These are phyloP conservation scores for Leptobrachium ailaonicum DNA, from an alignment of 2,113 vertebrate species.

Conservation along the genomic window DNA sequence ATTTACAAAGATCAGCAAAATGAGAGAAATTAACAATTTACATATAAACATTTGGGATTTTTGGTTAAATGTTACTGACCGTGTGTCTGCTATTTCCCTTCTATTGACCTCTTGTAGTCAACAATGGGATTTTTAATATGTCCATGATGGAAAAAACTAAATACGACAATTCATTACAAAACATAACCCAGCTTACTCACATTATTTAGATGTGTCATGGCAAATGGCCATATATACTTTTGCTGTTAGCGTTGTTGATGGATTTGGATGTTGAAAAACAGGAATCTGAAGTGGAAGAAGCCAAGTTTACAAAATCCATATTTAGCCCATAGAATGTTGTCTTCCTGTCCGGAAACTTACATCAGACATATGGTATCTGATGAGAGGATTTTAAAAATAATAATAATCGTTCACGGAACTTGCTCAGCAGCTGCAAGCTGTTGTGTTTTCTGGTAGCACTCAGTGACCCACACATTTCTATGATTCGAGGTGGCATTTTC, in stretches of 20 bases:
- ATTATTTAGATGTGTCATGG: background rate
- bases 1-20: too few species aligned
- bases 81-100: too few species aligned
- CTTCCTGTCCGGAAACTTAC: constrained; percentile 41
- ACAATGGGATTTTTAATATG: background rate
- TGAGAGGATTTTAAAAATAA: constrained; percentile 41
- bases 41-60: too few species aligned
- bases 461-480: background rate
- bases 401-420: constrained; percentile 15
- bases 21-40: too few species aligned
- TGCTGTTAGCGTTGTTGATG: background rate
- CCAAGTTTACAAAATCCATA: constrained; percentile 37
- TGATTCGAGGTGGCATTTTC: background rate
- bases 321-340: constrained; percentile 45
- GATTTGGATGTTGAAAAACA: constrained; percentile 22
- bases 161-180: background rate
- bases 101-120: too few species aligned
- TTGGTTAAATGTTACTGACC: too few species aligned
- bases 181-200: background rate
- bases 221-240: background rate
- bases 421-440: constrained; percentile 29
- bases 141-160: background rate
- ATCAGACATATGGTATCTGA: constrained; percentile 44
- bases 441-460: background rate
- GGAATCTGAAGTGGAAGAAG: constrained; percentile 28